A percentile compares a stretch with the other conserved stretches of the same genome.
These are phyloP conservation scores for Oceanodroma leucorhoa DNA, from an alignment of 2,797 vertebrate genomes.

Conservation along the genomic window DNA sequence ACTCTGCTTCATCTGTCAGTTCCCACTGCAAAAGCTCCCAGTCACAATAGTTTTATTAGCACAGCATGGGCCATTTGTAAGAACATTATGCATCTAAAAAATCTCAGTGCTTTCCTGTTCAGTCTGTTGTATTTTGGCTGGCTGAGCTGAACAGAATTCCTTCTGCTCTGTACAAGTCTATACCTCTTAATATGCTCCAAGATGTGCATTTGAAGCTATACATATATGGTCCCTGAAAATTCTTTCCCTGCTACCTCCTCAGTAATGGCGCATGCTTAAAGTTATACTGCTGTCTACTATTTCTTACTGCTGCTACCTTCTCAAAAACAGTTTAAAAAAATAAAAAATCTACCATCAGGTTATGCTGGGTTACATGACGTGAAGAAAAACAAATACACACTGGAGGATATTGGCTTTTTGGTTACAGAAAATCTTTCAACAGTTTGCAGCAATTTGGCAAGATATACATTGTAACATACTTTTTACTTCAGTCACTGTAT, in stretches of 20 bases:
- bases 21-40: conserved; percentile 74
- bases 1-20: conserved; percentile 79
- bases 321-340: neutral
- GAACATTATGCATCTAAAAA: conserved; percentile 71
- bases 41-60: conserved; percentile 81
- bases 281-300: neutral
- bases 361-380: neutral
- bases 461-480: neutral
- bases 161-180: conserved; percentile 54
- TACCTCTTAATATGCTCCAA: conserved; percentile 32
- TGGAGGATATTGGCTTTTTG: neutral
- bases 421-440: neutral
- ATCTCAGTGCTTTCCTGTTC: conserved; percentile 69
- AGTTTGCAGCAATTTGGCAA: neutral
- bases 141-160: conserved; percentile 66
- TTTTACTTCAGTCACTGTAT: neutral
- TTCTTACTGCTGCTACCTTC: neutral
- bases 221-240: neutral
- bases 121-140: conserved; percentile 64
- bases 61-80: conserved; percentile 76
- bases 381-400: neutral
- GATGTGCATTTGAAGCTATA: neutral
- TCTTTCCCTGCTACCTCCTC: neutral
- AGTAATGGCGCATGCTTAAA: neutral
- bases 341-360: neutral